phyloP scores from a whole-genome alignment of 2,113 vertebrate genomes.

The Cavia aperea region DNA sequence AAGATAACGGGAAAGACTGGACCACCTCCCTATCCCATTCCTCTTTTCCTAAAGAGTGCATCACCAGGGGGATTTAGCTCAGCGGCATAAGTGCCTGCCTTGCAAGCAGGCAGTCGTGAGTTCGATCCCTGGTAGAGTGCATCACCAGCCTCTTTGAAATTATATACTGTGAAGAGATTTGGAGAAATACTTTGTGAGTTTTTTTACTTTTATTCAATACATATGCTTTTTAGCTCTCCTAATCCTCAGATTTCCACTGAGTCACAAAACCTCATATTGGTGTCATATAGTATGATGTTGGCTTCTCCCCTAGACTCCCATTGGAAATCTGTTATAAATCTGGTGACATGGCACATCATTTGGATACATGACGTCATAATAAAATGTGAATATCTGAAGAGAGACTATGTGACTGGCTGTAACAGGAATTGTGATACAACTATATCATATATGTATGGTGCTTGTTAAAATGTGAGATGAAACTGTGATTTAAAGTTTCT shows the following conservation, averaged over 20 bases:
- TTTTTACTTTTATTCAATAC: neutral
- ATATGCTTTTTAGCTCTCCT: neutral
- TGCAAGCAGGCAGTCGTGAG: too few species aligned
- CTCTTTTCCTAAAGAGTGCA: neutral
- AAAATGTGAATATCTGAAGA: neutral
- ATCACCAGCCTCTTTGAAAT: neutral
- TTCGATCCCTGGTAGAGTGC: neutral
- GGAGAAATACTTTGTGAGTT: neutral
- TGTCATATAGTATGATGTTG: neutral
- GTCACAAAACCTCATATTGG: neutral
- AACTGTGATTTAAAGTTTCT: conserved; percentile 3
- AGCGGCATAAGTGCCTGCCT: too few species aligned
- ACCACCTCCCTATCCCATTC: neutral
- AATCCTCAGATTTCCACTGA: neutral
- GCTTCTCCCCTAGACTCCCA: neutral
- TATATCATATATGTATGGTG: neutral
- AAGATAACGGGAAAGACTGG: neutral
- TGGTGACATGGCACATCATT: neutral
- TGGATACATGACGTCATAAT: neutral
- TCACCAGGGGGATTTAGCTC: neutral
- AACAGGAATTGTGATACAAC: neutral
- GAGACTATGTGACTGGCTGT: neutral
- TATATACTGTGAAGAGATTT: neutral
- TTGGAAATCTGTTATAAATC: neutral
- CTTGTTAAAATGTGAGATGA: neutral